Evolutionary conservation across 2,113 vertebrate species (phyloP), one percentile per base, ranked within the genome.

Genomic region (Typhlomys cinereus): DNA sequence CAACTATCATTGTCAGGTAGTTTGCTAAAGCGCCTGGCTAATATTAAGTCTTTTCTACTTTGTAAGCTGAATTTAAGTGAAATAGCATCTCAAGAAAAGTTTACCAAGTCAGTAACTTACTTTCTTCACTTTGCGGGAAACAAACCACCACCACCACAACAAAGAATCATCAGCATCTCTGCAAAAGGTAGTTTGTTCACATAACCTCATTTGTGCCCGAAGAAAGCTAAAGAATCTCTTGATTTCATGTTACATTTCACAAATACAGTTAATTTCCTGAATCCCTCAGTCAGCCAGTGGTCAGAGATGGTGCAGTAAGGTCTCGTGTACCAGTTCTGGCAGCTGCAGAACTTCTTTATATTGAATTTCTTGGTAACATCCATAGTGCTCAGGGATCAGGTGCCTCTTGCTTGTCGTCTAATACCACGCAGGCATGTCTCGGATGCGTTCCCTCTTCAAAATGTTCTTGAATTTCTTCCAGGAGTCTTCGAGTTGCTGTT

Each of bases 381-480:
- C 2, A 98, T 98, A 0, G 98, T 98, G 0, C 97, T 98, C 95
- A 99, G 88, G 8, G 99, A 98, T 50, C 98, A 1, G 96, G 96
- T 61, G 98, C 23, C 44, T 99, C 99, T 95, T 99, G 99, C 66
- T 99, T 99, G 97, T 99, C 99, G 0, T 98, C 99, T 17, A 99
- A 95, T 1, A 99, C 7, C 0, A 99, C 88, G 0, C 97, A 0
- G 99, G 99, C 0, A 98, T 87, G 0, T 96, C 95, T n/a, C 87
- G 96, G 5, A 99, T 90, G 25, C 97, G 97, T 6, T 99, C 98
- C 0, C 97, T 98, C 96, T 96, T 98, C 87, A 99, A 96, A n/a
- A 98, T 74, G 25, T 73, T 92, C n/a, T 98, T 98, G 57, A 99
- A 97, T 95, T 99, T 98, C 64, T 71, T 93, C 41, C 97, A 98